Evolutionary conservation across 2,797 vertebrate genomes (phyloP), one percentile per base, ranked within the genome.

Genomic region (Acanthornis magna): DNA sequence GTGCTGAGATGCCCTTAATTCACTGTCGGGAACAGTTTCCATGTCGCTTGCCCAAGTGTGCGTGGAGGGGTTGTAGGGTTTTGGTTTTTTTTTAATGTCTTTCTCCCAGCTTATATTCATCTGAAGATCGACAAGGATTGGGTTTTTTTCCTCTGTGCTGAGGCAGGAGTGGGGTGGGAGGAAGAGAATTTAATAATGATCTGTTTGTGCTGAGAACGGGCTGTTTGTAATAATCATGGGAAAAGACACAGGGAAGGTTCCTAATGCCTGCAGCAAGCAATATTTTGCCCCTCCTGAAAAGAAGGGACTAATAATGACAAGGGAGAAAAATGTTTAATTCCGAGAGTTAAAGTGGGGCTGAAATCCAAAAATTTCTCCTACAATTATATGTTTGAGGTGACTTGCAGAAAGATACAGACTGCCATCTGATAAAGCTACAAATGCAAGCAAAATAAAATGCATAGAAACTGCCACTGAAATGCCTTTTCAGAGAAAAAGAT

Each of bases 371-470:
- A 23, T 63, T 90, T 89, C 48, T 91, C n/a, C 68, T 76, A 62
- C 63, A 74, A 73, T 75, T 74, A 21, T 48, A 7, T 79, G 61
- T 82, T 85, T 94, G 81, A 85, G 80, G 80, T 86, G 82, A 94
- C 68, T 89, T 70, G 60, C 42, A 26, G 61, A 43, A 87, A 38
- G 54, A 30, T 87, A 38, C 6, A 43, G 55, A 55, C 60, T 93
- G 66, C 54, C 51, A 70, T 89, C 90, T 91, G 91, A 95, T 54
- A 73, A 62, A 88, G 71, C 82, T 91, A 79, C 82, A 93, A 70
- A 74, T 63, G 47, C 10, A 58, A 73, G 43, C 6, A 15, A 50
- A 63, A 79, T 74, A 57, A 70, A 61, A 42, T 0, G 8, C 61
- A 47, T 36, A 74, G 53, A 84, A 83, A 67, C 55, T 79, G 85